Evolutionary conservation across 2,797 vertebrate genomes (phyloP), one percentile per base, ranked within the genome.

Genomic region (Crypturellus tataupa): DNA sequence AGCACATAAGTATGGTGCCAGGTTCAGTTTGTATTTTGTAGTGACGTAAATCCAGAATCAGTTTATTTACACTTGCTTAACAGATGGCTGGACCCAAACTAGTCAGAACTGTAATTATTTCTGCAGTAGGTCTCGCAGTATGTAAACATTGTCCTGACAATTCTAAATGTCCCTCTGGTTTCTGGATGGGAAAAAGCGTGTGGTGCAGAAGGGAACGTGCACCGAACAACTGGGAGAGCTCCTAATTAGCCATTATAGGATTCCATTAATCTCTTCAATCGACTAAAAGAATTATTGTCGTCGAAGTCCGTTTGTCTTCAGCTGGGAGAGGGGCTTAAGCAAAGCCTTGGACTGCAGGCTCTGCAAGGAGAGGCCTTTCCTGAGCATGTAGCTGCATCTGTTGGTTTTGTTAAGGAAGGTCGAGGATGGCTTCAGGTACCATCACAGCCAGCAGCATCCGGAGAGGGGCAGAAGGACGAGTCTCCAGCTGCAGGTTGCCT

Each of bases 221-320:
- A 3, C 81, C 76, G 92, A 93, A 70, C 2, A 39, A 85, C 60
- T 82, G 37, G 69, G 81, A 92, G 85, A 81, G 75, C 84, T 97
- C 93, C 77, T 95, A 92, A 94, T 96, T 95, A 96, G 89, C 90
- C 77, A 46, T 95, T 96, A 95, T 85, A 93, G 89, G 87, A 96
- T 95, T 96, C 62, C 76, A 95, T 96, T 97, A 93, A 95, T 97
- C 92, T 93, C 95, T 90, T 84, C 83, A 88, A 81, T 85, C 12
- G 44, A 96, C 92, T 95, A 90, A 90, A 94, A 91, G 81, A 85
- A 82, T 87, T 94, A 93, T 55, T 69, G 71, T 42, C 73, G 47
- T 84, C 95, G 58, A 64, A 85, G 60, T 94, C 89, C 89, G 35
- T 92, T 96, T 95, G 70, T 94, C 94, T 94, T 94, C 84, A 94